phyloP scores from a whole-genome alignment of 2,113 vertebrate species.

The Cheirogaleus medius region DNA sequence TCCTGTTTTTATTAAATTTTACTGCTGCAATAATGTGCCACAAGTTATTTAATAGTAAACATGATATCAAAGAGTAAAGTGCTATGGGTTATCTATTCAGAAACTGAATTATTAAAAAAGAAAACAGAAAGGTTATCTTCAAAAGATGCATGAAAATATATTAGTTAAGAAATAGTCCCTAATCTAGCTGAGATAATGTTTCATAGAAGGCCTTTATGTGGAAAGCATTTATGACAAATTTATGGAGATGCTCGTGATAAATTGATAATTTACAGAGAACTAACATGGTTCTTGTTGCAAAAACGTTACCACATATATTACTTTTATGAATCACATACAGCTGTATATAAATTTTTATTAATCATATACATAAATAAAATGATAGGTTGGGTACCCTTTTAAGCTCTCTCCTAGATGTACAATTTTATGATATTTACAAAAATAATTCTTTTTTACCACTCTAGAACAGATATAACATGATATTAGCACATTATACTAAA shows the following conservation, averaged over 20 bases:
- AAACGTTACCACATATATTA: not conserved
- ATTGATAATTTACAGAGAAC: not conserved
- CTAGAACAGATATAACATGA: not conserved
- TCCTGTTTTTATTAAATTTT: not conserved
- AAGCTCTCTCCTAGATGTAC: not conserved
- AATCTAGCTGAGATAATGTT: not conserved
- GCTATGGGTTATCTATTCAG: not conserved
- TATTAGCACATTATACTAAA: not conserved
- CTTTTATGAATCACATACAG: not conserved
- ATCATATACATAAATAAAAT: not conserved
- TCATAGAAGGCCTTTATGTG: slow-evolving; percentile 1
- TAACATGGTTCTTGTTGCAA: not conserved
- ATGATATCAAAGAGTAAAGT: slow-evolving; percentile 6
- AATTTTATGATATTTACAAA: not conserved
- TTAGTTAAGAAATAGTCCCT: not conserved
- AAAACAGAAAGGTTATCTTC: slow-evolving; percentile 31
- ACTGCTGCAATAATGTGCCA: not conserved
- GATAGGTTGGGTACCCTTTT: not conserved
- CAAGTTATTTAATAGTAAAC: not conserved
- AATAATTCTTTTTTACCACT: not conserved
- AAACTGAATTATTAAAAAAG: slow-evolving; percentile 43
- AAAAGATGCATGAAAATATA: not conserved
- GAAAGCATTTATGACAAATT: not conserved
- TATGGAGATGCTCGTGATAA: not conserved
- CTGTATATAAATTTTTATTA: not conserved